Conservation (phyloP, 2,113 vertebrate species). For the Psophia crepitans region DNA sequence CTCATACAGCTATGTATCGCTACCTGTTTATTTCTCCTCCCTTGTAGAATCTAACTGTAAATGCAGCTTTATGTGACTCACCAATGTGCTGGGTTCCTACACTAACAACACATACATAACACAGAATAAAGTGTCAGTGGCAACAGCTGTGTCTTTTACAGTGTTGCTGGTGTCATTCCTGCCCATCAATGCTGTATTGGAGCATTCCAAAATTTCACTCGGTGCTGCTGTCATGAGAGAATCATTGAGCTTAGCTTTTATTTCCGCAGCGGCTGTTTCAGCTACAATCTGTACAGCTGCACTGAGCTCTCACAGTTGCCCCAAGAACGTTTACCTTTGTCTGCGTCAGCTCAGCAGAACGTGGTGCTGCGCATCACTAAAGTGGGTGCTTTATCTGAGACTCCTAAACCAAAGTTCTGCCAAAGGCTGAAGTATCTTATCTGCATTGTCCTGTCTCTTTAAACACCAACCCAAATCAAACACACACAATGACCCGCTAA, state of each 20-base stretch:
- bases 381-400: background rate
- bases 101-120: background rate
- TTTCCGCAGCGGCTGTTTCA: constrained; percentile 16
- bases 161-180: background rate
- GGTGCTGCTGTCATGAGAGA: background rate
- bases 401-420: background rate
- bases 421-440: background rate
- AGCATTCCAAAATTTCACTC: background rate
- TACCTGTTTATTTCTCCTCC: background rate
- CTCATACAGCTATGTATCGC: background rate
- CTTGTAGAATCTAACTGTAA: background rate
- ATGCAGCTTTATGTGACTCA: background rate
- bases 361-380: background rate
- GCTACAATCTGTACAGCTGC: background rate
- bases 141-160: background rate
- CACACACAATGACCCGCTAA: background rate
- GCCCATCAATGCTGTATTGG: background rate
- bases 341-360: background rate
- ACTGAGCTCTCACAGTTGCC: background rate
- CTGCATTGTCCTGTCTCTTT: background rate
- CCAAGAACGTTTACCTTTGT: background rate
- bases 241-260: background rate
- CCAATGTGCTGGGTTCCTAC: background rate
- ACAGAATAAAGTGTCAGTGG: background rate
- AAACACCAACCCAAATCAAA: background rate